Evolutionary conservation across 2,888 invertebrate species (phyloP).

Genomic region (Melikaiella ostensackeni): DNA sequence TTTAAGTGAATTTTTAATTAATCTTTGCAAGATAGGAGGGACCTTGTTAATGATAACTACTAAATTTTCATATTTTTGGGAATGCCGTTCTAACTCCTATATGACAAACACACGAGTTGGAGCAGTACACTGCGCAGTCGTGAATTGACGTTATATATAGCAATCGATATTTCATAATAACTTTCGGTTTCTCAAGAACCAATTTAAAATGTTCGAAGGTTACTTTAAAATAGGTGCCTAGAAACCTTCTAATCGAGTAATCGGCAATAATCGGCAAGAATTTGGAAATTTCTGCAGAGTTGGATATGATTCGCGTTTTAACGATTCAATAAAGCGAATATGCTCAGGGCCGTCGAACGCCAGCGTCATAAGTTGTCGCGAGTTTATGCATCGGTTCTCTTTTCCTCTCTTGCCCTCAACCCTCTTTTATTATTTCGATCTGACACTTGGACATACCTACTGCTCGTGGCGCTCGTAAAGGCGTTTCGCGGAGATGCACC

Average conservation of each 20-base stretch:
- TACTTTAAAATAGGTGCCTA: not conserved
- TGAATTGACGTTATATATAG: too few species aligned
- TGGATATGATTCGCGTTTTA: conserved; percentile 25
- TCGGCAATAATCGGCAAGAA: not conserved
- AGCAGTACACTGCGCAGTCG: too few species aligned
- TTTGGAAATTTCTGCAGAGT: not conserved
- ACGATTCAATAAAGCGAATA: conserved; percentile 38
- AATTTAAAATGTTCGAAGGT: not conserved
- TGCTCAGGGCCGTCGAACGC: conserved; percentile 5
- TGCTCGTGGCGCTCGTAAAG: conserved; percentile 55
- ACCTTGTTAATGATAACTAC: too few species aligned
- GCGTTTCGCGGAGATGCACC: conserved; percentile 49
- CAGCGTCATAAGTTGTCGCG: conserved; percentile 51
- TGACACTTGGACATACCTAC: conserved; percentile 55
- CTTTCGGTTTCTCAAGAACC: not conserved
- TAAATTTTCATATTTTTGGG: too few species aligned
- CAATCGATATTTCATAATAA: not conserved
- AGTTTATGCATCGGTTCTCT: conserved; percentile 51
- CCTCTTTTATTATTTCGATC: conserved; percentile 52
- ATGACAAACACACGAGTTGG: too few species aligned
- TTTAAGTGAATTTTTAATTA: not conserved
- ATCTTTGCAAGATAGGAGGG: not conserved
- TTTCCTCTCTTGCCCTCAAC: conserved; percentile 43
- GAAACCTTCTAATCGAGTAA: not conserved
- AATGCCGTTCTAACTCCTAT: too few species aligned